phyloP scores from a whole-genome alignment of 2,113 vertebrate species.

The Tapirus terrestris region DNA sequence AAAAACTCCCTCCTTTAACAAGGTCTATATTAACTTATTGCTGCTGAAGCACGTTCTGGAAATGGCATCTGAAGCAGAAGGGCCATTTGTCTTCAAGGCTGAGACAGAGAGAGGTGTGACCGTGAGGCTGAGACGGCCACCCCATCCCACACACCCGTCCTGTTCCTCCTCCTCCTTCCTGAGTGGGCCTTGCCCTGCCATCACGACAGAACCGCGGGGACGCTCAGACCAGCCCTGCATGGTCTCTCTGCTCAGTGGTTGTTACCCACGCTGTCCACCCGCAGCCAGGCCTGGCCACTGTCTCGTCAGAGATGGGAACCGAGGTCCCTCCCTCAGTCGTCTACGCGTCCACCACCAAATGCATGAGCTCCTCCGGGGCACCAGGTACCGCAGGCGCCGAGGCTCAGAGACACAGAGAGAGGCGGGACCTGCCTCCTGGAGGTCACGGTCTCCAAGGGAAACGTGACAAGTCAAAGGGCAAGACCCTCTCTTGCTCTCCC shows the following conservation, averaged over 20 bases:
- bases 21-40: background rate
- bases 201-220: fast-evolving
- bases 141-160: fast-evolving
- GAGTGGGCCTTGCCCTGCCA: no score
- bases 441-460: background rate
- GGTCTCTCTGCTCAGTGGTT: background rate
- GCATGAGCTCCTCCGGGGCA: fast-evolving
- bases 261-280: background rate
- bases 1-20: background rate
- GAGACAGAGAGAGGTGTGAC: background rate
- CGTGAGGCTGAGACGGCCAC: fast-evolving
- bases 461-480: background rate
- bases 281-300: background rate
- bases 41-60: fast-evolving
- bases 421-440: background rate
- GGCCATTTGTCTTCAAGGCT: background rate
- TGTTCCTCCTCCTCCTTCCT: no score
- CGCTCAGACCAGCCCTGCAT: fast-evolving
- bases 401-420: background rate
- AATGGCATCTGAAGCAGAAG: fast-evolving
- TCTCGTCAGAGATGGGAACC: fast-evolving
- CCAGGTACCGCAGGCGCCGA: fast-evolving
- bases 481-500: no score
- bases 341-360: fast-evolving
- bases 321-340: fast-evolving